Conservation (phyloP, 1,140 invertebrate genomes). For the Elymnias hypermnestra region DNA sequence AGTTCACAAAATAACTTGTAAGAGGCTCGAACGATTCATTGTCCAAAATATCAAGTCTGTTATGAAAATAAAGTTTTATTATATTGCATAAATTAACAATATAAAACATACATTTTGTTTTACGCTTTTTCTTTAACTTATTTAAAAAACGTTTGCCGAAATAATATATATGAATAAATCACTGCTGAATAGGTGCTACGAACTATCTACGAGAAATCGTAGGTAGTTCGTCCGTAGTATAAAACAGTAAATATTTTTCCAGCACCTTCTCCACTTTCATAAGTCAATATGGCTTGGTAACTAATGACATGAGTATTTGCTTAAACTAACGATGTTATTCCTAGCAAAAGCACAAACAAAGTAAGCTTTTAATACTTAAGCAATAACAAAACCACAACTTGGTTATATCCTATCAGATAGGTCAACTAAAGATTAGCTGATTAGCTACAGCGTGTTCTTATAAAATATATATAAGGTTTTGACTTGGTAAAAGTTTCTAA, state of each 20-base stretch:
- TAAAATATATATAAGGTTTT: background rate
- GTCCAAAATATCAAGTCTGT: too few relatives aligned
- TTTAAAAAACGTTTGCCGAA: too few relatives aligned
- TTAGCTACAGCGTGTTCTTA: conserved; percentile 26
- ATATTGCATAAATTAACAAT: too few relatives aligned
- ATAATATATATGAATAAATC: background rate
- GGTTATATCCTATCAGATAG: conserved; percentile 6
- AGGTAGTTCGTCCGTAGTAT: too few relatives aligned
- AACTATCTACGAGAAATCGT: background rate
- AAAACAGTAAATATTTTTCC: too few relatives aligned
- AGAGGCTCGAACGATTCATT: too few relatives aligned
- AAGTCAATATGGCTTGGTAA: too few relatives aligned
- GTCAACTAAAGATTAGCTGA: conserved; percentile 23
- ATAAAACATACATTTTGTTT: too few relatives aligned
- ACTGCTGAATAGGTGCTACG: background rate
- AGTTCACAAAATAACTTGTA: too few relatives aligned
- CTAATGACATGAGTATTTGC: background rate
- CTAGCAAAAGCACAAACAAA: conserved; percentile 14
- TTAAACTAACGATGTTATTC: background rate
- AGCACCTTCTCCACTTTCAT: too few relatives aligned
- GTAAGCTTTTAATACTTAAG: conserved; percentile 15
- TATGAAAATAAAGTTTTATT: too few relatives aligned
- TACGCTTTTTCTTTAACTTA: too few relatives aligned
- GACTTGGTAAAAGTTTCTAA: background rate
- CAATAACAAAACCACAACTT: background rate